Conservation (phyloP, 2,797 vertebrate species). For the Buphagus erythrorhynchus region DNA sequence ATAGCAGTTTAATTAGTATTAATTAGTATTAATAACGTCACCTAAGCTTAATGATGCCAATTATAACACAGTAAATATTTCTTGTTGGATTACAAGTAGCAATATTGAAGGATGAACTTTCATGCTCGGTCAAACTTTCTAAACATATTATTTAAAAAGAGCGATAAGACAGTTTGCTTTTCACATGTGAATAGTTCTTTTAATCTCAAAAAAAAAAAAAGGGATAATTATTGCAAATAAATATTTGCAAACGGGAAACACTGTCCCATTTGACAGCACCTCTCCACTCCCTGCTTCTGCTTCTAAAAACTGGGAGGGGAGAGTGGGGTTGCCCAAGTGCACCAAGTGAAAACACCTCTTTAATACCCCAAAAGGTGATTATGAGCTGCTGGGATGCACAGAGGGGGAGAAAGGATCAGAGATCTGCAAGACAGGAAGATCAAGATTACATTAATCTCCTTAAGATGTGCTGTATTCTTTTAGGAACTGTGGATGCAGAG, state of each 20-base stretch:
- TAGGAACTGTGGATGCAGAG: neutral
- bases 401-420: neutral
- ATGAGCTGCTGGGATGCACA: neutral
- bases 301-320: neutral
- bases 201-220: constrained; percentile 47
- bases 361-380: neutral
- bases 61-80: constrained; percentile 81
- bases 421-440: neutral
- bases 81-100: constrained; percentile 72
- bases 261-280: neutral
- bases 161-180: constrained; percentile 44
- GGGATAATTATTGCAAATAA: constrained; percentile 34
- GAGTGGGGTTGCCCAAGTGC: neutral
- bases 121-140: constrained; percentile 71
- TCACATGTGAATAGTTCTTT: neutral
- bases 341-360: neutral
- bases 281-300: neutral
- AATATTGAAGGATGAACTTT: constrained; percentile 75
- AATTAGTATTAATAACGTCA: constrained; percentile 80
- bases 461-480: neutral
- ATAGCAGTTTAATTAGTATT: constrained; percentile 77
- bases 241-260: constrained; percentile 43
- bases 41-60: constrained; percentile 82
- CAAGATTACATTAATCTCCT: neutral
- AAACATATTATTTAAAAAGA: constrained; percentile 55